phyloP scores from a whole-genome alignment of 2,113 vertebrate genomes.

The Xiphorhynchus elegans region DNA sequence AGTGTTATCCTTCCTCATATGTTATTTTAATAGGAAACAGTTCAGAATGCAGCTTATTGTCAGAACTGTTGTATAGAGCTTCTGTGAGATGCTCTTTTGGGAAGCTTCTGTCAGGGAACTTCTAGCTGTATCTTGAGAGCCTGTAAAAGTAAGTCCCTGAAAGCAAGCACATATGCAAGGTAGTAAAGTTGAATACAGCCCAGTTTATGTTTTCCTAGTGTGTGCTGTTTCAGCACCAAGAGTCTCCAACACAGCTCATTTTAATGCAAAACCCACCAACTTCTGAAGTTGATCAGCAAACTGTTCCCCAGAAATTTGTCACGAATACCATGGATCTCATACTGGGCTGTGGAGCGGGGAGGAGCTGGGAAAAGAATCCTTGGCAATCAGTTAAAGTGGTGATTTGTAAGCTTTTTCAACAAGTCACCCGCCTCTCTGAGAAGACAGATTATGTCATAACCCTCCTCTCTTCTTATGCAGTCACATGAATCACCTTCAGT shows the following conservation, averaged over 20 bases:
- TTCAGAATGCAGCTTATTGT: not conserved
- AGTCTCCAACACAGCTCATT: not conserved
- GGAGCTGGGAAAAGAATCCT: not conserved
- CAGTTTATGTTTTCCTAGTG: not conserved
- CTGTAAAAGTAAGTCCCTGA: not conserved
- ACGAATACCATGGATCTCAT: not conserved
- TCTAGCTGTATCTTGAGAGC: not conserved
- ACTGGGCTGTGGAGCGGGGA: not conserved
- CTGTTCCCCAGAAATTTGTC: not conserved
- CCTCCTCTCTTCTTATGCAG: not conserved
- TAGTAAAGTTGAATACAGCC: not conserved
- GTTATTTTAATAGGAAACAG: not conserved
- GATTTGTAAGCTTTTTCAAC: conserved; percentile 12
- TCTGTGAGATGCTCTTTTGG: not conserved
- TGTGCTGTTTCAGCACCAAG: not conserved
- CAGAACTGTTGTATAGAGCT: not conserved
- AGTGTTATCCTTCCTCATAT: not conserved
- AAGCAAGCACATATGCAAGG: not conserved
- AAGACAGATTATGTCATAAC: not conserved
- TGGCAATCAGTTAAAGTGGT: not conserved
- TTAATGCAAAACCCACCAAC: not conserved
- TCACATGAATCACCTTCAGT: not conserved
- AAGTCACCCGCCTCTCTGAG: not conserved
- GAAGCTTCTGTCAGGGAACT: not conserved
- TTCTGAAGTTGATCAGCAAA: not conserved